Evolutionary conservation across 1,140 invertebrate genomes (phyloP).

Genomic region (Spodoptera frugiperda): DNA sequence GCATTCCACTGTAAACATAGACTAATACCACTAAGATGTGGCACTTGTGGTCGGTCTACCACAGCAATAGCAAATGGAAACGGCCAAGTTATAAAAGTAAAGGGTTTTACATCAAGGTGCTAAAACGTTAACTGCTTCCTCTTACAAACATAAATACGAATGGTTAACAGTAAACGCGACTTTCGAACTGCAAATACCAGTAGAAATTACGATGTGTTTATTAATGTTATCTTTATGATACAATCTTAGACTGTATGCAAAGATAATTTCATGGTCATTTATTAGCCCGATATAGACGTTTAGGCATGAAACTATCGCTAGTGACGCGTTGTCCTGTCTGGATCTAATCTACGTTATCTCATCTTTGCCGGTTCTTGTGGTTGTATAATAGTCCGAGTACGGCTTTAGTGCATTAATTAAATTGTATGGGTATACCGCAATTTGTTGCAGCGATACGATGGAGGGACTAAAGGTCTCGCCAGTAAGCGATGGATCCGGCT

Average conservation of each 20-base stretch:
- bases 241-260: conserved; percentile 4
- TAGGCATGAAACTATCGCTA: conserved; percentile 12
- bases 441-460: conserved; percentile 12
- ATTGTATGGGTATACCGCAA: conserved; percentile 28
- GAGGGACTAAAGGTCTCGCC: not conserved
- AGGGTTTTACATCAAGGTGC: too few species aligned
- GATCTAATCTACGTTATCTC: conserved; percentile 13
- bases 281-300: conserved; percentile 14
- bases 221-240: conserved; percentile 3
- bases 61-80: too few species aligned
- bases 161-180: too few species aligned
- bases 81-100: too few species aligned
- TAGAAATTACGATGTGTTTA: conserved; percentile 8
- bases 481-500: not conserved
- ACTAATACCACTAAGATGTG: conserved; percentile 15
- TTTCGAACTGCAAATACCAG: not conserved
- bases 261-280: not conserved
- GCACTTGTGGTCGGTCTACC: not conserved
- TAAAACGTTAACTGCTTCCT: too few species aligned
- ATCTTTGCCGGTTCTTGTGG: conserved; percentile 2
- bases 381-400: conserved; percentile 36
- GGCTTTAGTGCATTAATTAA: conserved; percentile 15
- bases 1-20: conserved; percentile 21
- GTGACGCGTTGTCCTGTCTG: not conserved
- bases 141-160: too few species aligned